These are phyloP conservation scores for Chrysopilus asiliformis DNA, from an alignment of 2,888 invertebrate species.

Conservation along the genomic window DNA sequence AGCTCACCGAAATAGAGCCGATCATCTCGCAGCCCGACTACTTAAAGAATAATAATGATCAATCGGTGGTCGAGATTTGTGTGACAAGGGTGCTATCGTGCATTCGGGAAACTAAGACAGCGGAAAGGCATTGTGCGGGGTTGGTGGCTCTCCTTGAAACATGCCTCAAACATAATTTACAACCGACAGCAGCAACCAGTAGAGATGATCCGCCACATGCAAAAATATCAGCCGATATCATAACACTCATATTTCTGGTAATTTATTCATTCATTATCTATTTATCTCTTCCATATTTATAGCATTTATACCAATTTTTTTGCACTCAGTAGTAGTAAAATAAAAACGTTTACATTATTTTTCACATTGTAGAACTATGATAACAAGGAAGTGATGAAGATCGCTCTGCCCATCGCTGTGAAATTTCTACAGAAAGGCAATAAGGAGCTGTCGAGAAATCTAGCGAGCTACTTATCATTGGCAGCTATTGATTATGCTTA, in stretches of 20 bases:
- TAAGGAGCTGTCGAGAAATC: slow-evolving; percentile 74
- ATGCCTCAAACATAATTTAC: slow-evolving; percentile 77
- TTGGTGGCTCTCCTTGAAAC: slow-evolving; percentile 75
- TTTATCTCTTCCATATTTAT: too few relatives aligned
- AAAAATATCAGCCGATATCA: slow-evolving; percentile 89
- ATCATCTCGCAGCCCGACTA: slow-evolving; percentile 76
- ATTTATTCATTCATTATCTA: slow-evolving; percentile 17
- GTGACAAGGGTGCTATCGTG: slow-evolving; percentile 83
- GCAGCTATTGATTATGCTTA: slow-evolving; percentile 85
- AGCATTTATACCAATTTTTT: too few relatives aligned
- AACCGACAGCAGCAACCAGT: slow-evolving; percentile 48
- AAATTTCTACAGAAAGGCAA: slow-evolving; percentile 85
- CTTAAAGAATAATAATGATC: slow-evolving; percentile 76
- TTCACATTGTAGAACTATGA: slow-evolving; percentile 39
- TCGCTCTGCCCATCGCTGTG: slow-evolving; percentile 77
- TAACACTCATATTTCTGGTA: slow-evolving; percentile 88
- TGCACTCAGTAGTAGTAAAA: too few relatives aligned
- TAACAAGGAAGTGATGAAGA: slow-evolving; percentile 42
- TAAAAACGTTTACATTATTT: too few relatives aligned
- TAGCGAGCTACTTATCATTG: slow-evolving; percentile 82
- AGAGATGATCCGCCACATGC: slow-evolving; percentile 88
- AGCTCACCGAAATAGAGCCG: slow-evolving; percentile 61
- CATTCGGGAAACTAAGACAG: slow-evolving; percentile 71
- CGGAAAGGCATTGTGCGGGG: slow-evolving; percentile 73
- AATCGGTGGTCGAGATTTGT: slow-evolving; percentile 90